Base-by-base conservation (phyloP, 2,888 invertebrate species). In the Gisinianus flammeolus region DNA sequence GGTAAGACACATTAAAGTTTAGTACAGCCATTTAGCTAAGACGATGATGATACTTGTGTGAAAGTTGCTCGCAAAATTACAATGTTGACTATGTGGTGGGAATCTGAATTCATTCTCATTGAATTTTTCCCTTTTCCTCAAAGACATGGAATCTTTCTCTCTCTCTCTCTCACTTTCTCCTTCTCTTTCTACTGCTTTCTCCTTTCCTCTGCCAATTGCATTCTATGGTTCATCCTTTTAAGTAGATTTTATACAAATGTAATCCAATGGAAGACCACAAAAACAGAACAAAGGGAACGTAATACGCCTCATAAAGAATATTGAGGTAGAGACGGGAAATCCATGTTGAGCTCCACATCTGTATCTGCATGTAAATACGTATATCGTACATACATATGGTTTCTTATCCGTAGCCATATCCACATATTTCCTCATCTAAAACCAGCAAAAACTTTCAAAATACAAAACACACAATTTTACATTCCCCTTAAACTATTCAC, bases 51-150 rank as follows among this genome's bases (percentile, higher is more conserved):
- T 26, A 28, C 26, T 28, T 16, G 0, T 1, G 28, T 28, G 28
- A 64, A 26, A 26, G 56, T 12, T 56, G 56, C 22, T n/a, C 16
- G 19, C 22, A 56, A 56, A n/a, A 56, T 56, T 56, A 56, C 19
- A 19, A 56, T 56, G 56, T 56, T 22, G 56, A 56, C 19, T 44
- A 44, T 22, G 28, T 64, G 28, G 19, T 26, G 10, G 26, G 28
- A 28, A 64, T 26, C 30, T 26, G 64, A 28, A 56, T 56, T 56
- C 22, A n/a, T 56, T 22, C 56, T 56, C 56, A 56, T 56, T 56
- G 56, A 56, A 56, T 56, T 56, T 56, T 56, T 56, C 4, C 3
- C 22, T 56, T n/a, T 6, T 19, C 44, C 44, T 44, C 19, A 19
- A 6, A 44, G 19, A 2, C 19, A 8, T 5, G 35, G 35, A 5